A percentile compares a stretch with the other conserved stretches of the same genome.
phyloP scores from a whole-genome alignment of 2,113 vertebrate genomes.

The Colossoma macropomum region DNA sequence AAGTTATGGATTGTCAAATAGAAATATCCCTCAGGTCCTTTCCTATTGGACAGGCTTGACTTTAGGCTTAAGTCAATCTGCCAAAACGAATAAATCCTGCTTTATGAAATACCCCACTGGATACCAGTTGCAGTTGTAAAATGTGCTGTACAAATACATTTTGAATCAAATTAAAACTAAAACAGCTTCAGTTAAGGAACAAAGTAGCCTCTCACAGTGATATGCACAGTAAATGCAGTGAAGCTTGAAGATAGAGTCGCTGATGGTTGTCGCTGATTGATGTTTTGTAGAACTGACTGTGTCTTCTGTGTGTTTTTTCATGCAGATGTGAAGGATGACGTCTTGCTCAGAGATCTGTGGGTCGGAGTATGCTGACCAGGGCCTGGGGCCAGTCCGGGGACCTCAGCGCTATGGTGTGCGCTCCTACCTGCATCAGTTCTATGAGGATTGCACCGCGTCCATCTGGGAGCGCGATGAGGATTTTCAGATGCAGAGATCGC shows the following conservation, averaged over 20 bases:
- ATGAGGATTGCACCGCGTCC: conserved; percentile 97
- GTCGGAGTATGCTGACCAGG: conserved; percentile 78
- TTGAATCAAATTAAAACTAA: no score
- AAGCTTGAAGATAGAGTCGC: neutral
- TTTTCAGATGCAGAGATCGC: conserved; percentile 99
- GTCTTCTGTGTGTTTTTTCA: conserved; percentile 45
- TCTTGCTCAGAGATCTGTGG: conserved; percentile 88
- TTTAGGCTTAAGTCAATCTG: no score
- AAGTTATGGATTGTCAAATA: no score
- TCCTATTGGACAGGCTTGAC: no score
- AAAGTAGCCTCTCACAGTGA: neutral
- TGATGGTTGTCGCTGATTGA: neutral
- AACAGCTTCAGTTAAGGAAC: no score
- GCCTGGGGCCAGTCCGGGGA: conserved; percentile 70
- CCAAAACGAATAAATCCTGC: no score
- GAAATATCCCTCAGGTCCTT: no score
- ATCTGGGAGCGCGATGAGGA: conserved; percentile 98
- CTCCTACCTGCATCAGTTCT: conserved; percentile 98
- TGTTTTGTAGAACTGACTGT: conserved; percentile 14
- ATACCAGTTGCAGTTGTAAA: no score
- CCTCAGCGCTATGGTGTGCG: conserved; percentile 94
- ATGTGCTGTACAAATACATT: no score
- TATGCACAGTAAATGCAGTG: neutral
- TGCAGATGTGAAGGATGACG: conserved; percentile 91
- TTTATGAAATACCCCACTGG: no score